Conservation (phyloP, 2,113 vertebrate genomes). For the Gobius niger region DNA sequence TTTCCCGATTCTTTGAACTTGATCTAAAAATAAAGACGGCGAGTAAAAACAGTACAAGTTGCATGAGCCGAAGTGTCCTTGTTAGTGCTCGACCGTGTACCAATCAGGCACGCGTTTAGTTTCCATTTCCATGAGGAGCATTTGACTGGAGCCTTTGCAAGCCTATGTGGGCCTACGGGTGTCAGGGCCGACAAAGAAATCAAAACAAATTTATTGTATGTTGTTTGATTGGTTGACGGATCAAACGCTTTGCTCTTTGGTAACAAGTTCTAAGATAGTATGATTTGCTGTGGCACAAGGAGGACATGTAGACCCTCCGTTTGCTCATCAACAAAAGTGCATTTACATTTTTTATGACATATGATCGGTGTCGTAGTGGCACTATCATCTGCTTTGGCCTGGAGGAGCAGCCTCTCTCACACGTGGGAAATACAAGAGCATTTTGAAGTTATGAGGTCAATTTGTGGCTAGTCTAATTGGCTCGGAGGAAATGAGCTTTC, state of each 20-base stretch:
- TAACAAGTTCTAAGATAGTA: too few relatives aligned
- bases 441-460: neutral
- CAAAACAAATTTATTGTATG: neutral
- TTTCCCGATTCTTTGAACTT: conserved; percentile 7
- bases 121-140: neutral
- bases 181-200: too few relatives aligned
- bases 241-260: too few relatives aligned
- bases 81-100: neutral
- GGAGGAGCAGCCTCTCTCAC: neutral
- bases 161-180: neutral
- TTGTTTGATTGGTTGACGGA: too few relatives aligned
- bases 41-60: neutral
- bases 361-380: too few relatives aligned
- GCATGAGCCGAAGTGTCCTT: neutral
- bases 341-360: too few relatives aligned
- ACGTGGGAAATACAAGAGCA: neutral
- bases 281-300: too few relatives aligned
- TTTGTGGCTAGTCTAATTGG: neutral
- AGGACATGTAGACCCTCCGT: too few relatives aligned
- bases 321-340: too few relatives aligned
- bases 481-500: neutral
- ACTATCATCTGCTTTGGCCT: neutral
- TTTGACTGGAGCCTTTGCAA: neutral
- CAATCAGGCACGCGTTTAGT: neutral
- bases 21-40: neutral